phyloP scores from a whole-genome alignment of 2,797 vertebrate genomes.

The Microctenopoma lineatum region DNA sequence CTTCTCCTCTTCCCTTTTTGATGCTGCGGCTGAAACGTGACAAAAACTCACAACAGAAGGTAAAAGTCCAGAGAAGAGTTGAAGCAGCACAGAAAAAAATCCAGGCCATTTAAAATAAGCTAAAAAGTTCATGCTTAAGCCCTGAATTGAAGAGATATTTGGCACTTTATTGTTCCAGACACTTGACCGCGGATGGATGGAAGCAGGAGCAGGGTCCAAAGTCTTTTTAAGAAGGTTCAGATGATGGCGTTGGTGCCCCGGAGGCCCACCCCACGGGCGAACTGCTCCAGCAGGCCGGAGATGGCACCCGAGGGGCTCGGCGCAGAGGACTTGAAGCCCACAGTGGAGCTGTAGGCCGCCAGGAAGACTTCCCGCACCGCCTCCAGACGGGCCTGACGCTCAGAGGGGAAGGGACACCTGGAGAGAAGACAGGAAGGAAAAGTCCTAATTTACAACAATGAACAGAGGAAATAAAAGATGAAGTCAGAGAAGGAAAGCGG shows the following conservation, averaged over 20 bases:
- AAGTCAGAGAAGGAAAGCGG: not conserved
- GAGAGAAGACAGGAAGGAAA: slow-evolving; percentile 34
- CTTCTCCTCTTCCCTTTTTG: slow-evolving; percentile 66
- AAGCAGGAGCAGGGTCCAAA: slow-evolving; percentile 30
- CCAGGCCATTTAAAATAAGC: slow-evolving; percentile 26
- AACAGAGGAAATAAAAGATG: not conserved
- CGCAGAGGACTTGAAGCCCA: slow-evolving; percentile 89
- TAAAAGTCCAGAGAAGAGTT: slow-evolving; percentile 13
- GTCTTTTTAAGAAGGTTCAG: slow-evolving; percentile 76
- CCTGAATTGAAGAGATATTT: slow-evolving; percentile 68
- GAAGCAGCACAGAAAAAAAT: slow-evolving; percentile 28
- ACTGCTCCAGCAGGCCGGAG: slow-evolving; percentile 94
- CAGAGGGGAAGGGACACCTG: slow-evolving; percentile 84
- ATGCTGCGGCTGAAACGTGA: slow-evolving; percentile 53
- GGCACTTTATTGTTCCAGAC: slow-evolving; percentile 76
- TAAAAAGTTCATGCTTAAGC: slow-evolving; percentile 42
- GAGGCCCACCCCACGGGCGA: slow-evolving; percentile 94
- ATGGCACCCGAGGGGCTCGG: slow-evolving; percentile 93
- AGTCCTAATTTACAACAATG: not conserved
- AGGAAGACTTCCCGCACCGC: slow-evolving; percentile 93
- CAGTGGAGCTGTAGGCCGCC: slow-evolving; percentile 93
- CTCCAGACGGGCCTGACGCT: slow-evolving; percentile 91
- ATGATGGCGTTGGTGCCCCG: slow-evolving; percentile 88
- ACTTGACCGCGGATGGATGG: slow-evolving; percentile 25
- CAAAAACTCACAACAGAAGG: slow-evolving; percentile 21